Percentiles rank a stretch among this genome's conserved stretches.
Conservation (phyloP, 1,140 invertebrate species). For the Adoxophyes honmai region DNA sequence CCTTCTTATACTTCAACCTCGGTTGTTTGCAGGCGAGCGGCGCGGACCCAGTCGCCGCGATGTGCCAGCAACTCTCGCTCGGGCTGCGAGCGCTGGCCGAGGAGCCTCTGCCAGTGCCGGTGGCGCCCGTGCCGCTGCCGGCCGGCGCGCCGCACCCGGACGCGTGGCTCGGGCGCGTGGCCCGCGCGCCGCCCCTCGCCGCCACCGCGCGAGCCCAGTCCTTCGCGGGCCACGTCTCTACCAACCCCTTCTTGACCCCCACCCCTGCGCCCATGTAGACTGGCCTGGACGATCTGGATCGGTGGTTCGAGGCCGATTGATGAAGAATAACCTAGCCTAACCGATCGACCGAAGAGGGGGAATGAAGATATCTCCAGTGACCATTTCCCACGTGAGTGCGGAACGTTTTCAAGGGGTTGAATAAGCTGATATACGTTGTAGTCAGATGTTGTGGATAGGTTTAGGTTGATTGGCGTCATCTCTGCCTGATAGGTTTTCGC, state of each 20-base stretch:
- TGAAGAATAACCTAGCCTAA: too few relatives aligned
- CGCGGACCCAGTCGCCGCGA: conserved; percentile 56
- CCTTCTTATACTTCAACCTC: too few relatives aligned
- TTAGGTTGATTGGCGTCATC: too few relatives aligned
- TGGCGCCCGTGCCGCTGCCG: conserved; percentile 39
- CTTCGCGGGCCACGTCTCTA: conserved; percentile 41
- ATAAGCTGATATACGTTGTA: too few relatives aligned
- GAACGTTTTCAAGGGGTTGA: too few relatives aligned
- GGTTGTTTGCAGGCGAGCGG: neutral
- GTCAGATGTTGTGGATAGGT: too few relatives aligned
- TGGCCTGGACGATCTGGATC: neutral
- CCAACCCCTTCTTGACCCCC: conserved; percentile 57
- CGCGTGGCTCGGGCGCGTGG: conserved; percentile 87
- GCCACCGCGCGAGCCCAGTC: conserved; percentile 33
- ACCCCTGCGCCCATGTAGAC: conserved; percentile 21
- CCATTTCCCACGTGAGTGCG: too few relatives aligned
- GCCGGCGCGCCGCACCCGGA: conserved; percentile 82
- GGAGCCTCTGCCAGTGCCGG: conserved; percentile 42
- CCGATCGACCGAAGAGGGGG: too few relatives aligned
- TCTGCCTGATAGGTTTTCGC: too few relatives aligned
- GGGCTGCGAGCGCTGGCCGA: conserved; percentile 67
- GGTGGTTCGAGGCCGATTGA: too few relatives aligned
- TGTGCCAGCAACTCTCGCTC: conserved; percentile 68
- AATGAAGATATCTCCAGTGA: too few relatives aligned
- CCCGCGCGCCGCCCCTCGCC: conserved; percentile 58